These are phyloP conservation scores for Macrotis lagotis DNA, from an alignment of 2,113 vertebrate species.

Conservation along the genomic window DNA sequence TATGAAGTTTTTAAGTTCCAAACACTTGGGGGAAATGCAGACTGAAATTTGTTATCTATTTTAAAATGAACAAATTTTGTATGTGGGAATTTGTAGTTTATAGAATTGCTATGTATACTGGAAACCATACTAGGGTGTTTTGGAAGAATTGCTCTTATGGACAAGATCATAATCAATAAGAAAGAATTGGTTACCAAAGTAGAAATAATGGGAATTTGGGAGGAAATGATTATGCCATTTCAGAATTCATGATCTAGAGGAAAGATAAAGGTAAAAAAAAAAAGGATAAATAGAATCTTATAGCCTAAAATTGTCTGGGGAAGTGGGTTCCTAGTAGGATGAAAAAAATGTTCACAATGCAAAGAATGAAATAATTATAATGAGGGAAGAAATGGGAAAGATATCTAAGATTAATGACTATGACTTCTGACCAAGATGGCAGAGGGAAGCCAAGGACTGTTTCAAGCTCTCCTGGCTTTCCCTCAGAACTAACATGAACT, in stretches of 20 bases:
- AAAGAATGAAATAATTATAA: not conserved
- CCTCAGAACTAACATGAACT: no score
- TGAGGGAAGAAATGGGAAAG: not conserved
- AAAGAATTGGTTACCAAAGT: not conserved
- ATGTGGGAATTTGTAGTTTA: not conserved
- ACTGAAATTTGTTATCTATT: conserved; percentile 48
- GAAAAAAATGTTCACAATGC: not conserved
- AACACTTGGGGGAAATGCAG: conserved; percentile 62
- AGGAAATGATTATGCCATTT: not conserved
- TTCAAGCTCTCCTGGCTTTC: no score
- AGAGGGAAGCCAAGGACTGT: no score
- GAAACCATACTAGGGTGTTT: not conserved
- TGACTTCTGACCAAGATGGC: no score
- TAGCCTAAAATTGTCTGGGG: not conserved
- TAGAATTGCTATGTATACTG: not conserved
- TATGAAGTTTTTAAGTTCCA: conserved; percentile 66
- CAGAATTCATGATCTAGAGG: not conserved
- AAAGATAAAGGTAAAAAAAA: not conserved
- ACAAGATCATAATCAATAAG: not conserved
- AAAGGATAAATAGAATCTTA: not conserved
- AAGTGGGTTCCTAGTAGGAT: not conserved
- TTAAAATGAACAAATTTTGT: not conserved
- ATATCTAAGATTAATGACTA: no score
- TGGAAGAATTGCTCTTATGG: not conserved
- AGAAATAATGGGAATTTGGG: not conserved